Conservation (phyloP, 1,140 invertebrate species). For the Oryctes rhinoceros region DNA sequence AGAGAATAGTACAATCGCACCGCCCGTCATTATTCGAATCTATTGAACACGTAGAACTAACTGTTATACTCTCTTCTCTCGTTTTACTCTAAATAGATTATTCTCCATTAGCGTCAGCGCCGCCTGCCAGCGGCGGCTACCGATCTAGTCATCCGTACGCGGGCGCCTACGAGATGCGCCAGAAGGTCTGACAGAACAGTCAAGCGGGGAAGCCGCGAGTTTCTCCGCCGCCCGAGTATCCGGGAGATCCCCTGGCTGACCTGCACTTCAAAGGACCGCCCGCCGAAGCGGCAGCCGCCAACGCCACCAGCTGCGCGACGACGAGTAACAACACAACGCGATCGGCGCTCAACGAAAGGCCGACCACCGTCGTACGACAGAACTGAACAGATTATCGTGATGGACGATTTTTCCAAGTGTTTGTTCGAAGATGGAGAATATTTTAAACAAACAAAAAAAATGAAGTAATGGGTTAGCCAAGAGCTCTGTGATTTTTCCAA, state of each 20-base stretch:
- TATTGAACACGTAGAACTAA: constrained; percentile 38
- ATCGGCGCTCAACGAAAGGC: constrained; percentile 27
- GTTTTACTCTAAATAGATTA: constrained; percentile 53
- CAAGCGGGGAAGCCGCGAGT: constrained; percentile 48
- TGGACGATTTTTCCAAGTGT: not conserved
- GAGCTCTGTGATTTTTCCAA: constrained; percentile 54
- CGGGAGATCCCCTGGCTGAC: constrained; percentile 56
- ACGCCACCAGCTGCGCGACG: constrained; percentile 15
- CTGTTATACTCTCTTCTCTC: not conserved
- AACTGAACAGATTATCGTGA: not conserved
- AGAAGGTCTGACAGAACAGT: constrained; percentile 60
- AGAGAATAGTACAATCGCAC: not conserved
- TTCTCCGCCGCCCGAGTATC: constrained; percentile 59
- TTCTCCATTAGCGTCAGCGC: constrained; percentile 69
- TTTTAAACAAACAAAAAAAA: not conserved
- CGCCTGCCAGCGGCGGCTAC: constrained; percentile 60
- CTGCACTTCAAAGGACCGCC: constrained; percentile 49
- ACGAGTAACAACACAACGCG: not conserved
- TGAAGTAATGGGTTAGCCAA: constrained; percentile 34
- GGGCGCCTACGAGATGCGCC: constrained; percentile 65
- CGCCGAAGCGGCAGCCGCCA: constrained; percentile 1
- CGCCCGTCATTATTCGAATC: constrained; percentile 2
- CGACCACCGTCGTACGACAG: constrained; percentile 3
- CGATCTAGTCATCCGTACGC: constrained; percentile 71
- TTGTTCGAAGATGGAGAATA: not conserved